Evolutionary conservation across 1,140 invertebrate species (phyloP).

Genomic region (Heterodera carotae): DNA sequence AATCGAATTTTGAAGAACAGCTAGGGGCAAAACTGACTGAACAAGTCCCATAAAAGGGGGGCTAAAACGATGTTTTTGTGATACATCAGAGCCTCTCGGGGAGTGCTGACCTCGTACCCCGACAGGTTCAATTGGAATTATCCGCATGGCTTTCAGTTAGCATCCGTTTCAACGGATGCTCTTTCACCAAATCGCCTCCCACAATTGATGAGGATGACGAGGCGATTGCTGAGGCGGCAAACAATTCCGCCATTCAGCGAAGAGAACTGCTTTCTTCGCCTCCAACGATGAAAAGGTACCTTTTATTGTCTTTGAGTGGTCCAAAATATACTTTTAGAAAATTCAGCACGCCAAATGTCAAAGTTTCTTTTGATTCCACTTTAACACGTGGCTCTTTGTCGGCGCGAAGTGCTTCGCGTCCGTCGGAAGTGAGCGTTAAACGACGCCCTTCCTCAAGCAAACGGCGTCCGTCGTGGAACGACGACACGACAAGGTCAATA

Average conservation of each 20-base stretch:
- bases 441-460: background rate
- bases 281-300: background rate
- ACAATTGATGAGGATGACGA: constrained; percentile 45
- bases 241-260: background rate
- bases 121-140: no score
- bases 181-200: constrained; percentile 39
- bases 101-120: no score
- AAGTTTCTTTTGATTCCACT: background rate
- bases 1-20: no score
- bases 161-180: constrained; percentile 21
- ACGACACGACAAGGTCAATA: background rate
- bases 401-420: background rate
- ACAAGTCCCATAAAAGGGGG: no score
- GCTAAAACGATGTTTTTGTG: no score
- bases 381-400: background rate
- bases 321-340: background rate
- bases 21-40: no score
- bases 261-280: background rate
- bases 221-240: background rate
- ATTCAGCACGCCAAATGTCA: constrained; percentile 45
- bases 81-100: no score
- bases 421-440: background rate
- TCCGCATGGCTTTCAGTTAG: background rate
- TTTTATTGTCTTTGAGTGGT: background rate
- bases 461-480: background rate